Base-by-base conservation (phyloP, 2,797 vertebrate species). In the Babyrousa celebensis region DNA sequence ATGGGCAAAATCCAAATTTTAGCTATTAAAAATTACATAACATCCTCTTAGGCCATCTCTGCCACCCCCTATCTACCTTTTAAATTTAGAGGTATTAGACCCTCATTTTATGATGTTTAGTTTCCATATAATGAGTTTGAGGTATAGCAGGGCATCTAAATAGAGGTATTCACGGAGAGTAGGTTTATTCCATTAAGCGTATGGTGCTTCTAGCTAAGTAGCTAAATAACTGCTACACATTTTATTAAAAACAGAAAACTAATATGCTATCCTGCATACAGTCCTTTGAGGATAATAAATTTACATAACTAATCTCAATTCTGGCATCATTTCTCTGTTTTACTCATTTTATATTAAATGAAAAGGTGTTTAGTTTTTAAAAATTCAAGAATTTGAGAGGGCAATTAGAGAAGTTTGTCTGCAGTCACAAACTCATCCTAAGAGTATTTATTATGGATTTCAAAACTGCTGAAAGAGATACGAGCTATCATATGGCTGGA, bases 111-210 rank as follows among this genome's bases (percentile, higher is more conserved):
- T 83, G 48, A 87, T 91, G 27, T 67, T 36, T 94, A 7, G 0
- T 95, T 96, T 95, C 43, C 62, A 9, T 79, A 86, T 82, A 43
- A 90, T 85, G 74, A 86, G 20, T 93, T 89, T 89, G 56, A 93
- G 21, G 27, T 91, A 74, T 96, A 94, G 16, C 18, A 56, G n/a
- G 63, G 20, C 7, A 89, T 94, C 23, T 21, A 94, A 65, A 94
- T 86, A 63, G 43, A 94, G 23, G 52, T 70, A 84, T 29, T 86
- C 15, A 52, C 78, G 88, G 62, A 54, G 14, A 43, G 32, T 89
- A 93, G 58, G 62, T 93, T 72, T 86, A 96, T 96, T 94, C 32
- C 68, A 70, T 70, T 96, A 83, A 92, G 85, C 25, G 94, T 86
- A 43, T 8, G 91, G 58, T 40, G 78, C 83, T 95, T 96, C 60